Percentiles rank a stretch among this genome's conserved stretches.
Conservation (phyloP, 1,140 invertebrate species). For the Drosophila melanogaster region Release_6_plus_ISO1_MT NT_033777.3:18117501-18118000, state of each 20-base stretch:
- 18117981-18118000: conserved; percentile 17
- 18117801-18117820: conserved; percentile 63
- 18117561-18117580: conserved; percentile 37
- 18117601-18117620: conserved; percentile 49
- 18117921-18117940: conserved; percentile 35
- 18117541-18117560: conserved; percentile 42
- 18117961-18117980: conserved; percentile 12
- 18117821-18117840: conserved; percentile 48
- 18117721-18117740: conserved; percentile 18
- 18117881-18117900: conserved; percentile 78
- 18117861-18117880: conserved; percentile 79
- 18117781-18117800: conserved; percentile 66
- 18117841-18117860: conserved; percentile 81
- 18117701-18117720: conserved; percentile 1
- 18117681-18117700: conserved; percentile 5
- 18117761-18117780: conserved; percentile 67
- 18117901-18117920: conserved; percentile 79
- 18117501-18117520: conserved; percentile 16
- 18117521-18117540: conserved; percentile 29
- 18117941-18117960: conserved; percentile 54
- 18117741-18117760: conserved; percentile 40
- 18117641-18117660: conserved; percentile 7
- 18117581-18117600: conserved; percentile 42
- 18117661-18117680: conserved; percentile 30
- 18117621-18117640: conserved; percentile 33